Conservation (phyloP, 2,888 invertebrate species). For the Brachylomia viminalis region DNA sequence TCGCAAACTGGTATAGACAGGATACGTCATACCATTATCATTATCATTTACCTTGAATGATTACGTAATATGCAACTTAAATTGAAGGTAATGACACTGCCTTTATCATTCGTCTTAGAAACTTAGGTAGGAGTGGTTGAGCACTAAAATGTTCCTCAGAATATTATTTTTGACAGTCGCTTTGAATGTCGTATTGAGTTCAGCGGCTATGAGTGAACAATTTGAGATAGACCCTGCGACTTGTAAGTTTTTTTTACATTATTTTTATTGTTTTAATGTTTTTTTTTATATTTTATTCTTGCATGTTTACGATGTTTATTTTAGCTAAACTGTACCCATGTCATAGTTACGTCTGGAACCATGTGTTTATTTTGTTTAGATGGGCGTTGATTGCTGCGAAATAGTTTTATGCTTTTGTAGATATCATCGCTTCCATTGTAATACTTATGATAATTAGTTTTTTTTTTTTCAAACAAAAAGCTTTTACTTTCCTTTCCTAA, state of each 20-base stretch:
- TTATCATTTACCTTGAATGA: constrained; percentile 16
- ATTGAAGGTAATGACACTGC: neutral
- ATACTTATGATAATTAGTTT: no score
- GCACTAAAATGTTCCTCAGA: constrained; percentile 35
- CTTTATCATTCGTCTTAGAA: constrained; percentile 21
- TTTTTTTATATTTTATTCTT: no score
- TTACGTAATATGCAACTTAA: neutral
- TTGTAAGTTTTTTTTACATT: constrained; percentile 27
- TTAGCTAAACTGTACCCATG: no score
- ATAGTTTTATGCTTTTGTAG: no score
- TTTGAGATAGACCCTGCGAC: neutral
- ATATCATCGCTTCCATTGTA: no score
- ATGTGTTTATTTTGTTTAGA: no score
- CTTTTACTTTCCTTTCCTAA: no score
- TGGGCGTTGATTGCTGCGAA: no score
- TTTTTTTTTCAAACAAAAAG: no score
- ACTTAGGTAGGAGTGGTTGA: constrained; percentile 10
- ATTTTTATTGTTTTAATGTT: neutral
- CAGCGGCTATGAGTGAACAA: neutral
- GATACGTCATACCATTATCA: constrained; percentile 2
- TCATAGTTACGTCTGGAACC: no score
- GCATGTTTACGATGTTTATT: no score
- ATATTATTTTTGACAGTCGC: neutral
- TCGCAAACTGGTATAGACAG: constrained; percentile 3
- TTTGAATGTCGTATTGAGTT: constrained; percentile 1